Conservation (phyloP, 2,113 vertebrate genomes). For the Pseudorectes ferrugineus region DNA sequence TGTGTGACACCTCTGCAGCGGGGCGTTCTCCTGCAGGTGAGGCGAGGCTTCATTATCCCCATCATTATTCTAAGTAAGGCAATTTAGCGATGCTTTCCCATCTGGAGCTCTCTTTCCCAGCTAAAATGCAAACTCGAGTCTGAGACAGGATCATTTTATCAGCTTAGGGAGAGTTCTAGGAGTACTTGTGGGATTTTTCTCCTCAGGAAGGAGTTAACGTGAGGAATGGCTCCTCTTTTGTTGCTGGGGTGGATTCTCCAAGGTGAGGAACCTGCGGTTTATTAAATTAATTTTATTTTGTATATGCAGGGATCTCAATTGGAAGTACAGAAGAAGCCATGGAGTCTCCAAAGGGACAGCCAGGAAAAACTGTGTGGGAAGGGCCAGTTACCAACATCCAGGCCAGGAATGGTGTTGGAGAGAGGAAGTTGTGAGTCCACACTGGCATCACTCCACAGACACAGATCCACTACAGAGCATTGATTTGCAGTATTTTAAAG, state of each 20-base stretch:
- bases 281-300: neutral
- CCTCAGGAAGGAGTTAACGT: neutral
- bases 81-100: neutral
- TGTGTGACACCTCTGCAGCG: neutral
- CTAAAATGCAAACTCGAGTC: neutral
- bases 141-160: neutral
- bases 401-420: neutral
- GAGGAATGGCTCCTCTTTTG: neutral
- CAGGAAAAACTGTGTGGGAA: neutral
- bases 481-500: neutral
- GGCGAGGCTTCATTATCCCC: neutral
- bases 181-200: neutral
- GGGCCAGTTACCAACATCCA: neutral
- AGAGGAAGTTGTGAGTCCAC: accelerated
- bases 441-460: too few relatives aligned
- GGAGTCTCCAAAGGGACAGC: neutral
- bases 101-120: neutral
- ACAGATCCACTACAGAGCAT: accelerated
- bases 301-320: too few relatives aligned
- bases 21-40: neutral
- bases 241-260: neutral
- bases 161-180: neutral
- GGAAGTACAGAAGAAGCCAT: neutral
- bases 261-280: neutral
- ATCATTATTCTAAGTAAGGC: neutral